phyloP scores from a whole-genome alignment of 2,888 invertebrate genomes.

The Ryuthela nishihirai region DNA sequence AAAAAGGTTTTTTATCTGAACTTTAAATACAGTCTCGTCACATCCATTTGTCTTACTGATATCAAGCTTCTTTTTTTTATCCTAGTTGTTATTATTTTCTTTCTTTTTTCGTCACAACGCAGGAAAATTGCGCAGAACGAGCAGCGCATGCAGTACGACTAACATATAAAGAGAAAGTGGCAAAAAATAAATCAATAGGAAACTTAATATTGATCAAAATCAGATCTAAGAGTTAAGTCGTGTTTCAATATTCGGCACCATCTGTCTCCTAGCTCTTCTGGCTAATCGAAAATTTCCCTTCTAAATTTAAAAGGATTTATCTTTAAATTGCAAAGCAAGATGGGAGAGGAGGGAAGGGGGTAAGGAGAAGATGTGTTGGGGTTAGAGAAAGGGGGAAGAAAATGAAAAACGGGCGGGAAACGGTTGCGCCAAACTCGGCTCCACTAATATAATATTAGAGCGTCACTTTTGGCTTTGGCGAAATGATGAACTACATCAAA shows the following conservation, averaged over 20 bases:
- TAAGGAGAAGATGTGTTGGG: too few relatives aligned
- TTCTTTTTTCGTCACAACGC: too few relatives aligned
- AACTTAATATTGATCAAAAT: slow-evolving; percentile 35
- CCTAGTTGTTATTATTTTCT: too few relatives aligned
- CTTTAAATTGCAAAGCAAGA: slow-evolving; percentile 32
- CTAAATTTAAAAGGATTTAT: slow-evolving; percentile 38
- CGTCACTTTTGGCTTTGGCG: slow-evolving; percentile 1
- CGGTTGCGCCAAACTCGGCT: slow-evolving; percentile 30
- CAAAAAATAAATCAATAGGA: too few relatives aligned
- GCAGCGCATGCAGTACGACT: too few relatives aligned
- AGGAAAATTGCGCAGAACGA: too few relatives aligned
- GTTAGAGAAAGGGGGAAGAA: slow-evolving; percentile 14
- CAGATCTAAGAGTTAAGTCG: slow-evolving; percentile 36
- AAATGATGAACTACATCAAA: slow-evolving; percentile 34
- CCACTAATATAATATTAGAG: slow-evolving; percentile 37
- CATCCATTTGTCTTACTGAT: too few relatives aligned
- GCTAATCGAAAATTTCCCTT: slow-evolving; percentile 31
- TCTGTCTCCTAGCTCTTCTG: slow-evolving; percentile 21
- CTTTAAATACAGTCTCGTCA: too few relatives aligned
- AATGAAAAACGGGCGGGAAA: slow-evolving; percentile 15
- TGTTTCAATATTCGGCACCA: slow-evolving; percentile 36
- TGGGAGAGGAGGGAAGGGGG: slow-evolving; percentile 20
- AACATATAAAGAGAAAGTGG: too few relatives aligned
- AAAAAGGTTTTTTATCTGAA: too few relatives aligned
- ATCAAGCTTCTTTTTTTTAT: too few relatives aligned